Conservation (phyloP, 2,797 vertebrate species). For the Pogoniulus pusillus region DNA sequence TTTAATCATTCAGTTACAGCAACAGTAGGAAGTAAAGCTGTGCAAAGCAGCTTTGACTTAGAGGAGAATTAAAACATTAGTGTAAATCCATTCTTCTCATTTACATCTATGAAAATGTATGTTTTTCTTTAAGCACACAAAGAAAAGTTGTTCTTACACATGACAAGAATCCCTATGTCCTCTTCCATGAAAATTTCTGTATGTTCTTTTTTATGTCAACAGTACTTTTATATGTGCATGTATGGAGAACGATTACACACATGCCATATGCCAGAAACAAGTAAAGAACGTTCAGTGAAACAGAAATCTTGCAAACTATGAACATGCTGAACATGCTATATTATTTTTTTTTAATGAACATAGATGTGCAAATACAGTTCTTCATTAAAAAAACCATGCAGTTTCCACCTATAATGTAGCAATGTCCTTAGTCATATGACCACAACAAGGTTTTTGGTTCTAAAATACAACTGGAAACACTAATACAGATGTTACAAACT, state of each 20-base stretch:
- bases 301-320: neutral
- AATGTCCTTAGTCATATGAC: neutral
- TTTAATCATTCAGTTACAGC: neutral
- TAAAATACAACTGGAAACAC: neutral
- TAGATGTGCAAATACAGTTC: neutral
- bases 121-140: neutral
- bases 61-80: conserved; percentile 10
- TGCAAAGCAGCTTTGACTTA: conserved; percentile 42
- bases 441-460: neutral
- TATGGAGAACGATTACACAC: neutral
- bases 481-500: neutral
- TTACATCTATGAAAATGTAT: neutral
- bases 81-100: conserved; percentile 30
- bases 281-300: neutral
- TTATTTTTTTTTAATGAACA: neutral
- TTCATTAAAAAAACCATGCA: neutral
- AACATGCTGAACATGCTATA: neutral
- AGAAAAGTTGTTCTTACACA: neutral
- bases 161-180: neutral
- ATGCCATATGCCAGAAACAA: neutral
- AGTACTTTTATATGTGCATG: neutral
- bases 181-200: neutral
- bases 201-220: neutral
- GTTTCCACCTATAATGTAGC: neutral
- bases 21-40: conserved; percentile 9